Base-by-base conservation (phyloP, 2,888 invertebrate genomes). In the Tiliacea aurago region DNA sequence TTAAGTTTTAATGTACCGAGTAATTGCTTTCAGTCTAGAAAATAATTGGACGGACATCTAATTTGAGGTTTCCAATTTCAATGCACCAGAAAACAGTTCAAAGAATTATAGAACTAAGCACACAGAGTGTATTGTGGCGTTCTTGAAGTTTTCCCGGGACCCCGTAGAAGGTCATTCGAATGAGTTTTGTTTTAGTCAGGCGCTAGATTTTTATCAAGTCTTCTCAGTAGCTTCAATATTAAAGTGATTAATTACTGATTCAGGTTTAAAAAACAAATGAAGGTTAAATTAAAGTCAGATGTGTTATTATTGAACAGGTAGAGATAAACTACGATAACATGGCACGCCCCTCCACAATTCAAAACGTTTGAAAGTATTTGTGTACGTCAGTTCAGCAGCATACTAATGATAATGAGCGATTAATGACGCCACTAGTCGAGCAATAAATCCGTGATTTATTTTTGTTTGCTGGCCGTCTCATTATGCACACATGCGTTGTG, bases 21-120 rank as follows among this genome's bases (percentile, higher is more conserved):
- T 63, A 62, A 76, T 76, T 58, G 56, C 59, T 65, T 76, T 78
- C 66, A 83, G 78, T 80, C 76, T 84, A 81, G 59, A 83, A 83
- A 76, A 75, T 70, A 76, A 85, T 73, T 85, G 84, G 81, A 84
- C 85, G 85, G 85, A 81, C 71, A 70, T 76, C 66, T 76, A 77
- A 73, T 62, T 53, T 72, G 64, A 51, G 59, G 53, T 67, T 69
- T 53, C 68, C 55, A 63, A 73, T 65, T 51, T 53, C 15, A 45
- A 70, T 51, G 37, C 41, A 68, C 63, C 11, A 23, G 41, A 63
- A 58, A 67, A 64, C 11, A 62, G 62, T 43, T 49, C 3, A 49
- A 41, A 61, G 23, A 49, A 23, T 13, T 37, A 13, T 37, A 28
- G 20, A 15, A 62, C 28, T 56, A 28, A 53, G 55, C 20, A 74